Evolutionary conservation across 2,113 vertebrate species (phyloP), one percentile per base, ranked within the genome.

Genomic region (Prolemur simus): DNA sequence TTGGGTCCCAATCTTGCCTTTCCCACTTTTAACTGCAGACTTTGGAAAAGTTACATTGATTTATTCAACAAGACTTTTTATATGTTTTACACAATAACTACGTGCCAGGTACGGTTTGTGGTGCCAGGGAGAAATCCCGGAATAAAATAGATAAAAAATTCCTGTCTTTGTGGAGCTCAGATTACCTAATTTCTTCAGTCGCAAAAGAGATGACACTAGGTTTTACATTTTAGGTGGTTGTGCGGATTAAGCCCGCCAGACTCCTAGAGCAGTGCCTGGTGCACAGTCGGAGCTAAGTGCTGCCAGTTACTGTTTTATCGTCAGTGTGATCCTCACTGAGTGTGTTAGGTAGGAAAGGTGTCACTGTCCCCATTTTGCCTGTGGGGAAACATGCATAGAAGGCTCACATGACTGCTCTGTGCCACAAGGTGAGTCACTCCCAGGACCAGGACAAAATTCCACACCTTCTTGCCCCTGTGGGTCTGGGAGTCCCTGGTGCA

Each of bases 261-360:
- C 63, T 69, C 71, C 66, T 34, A 20, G 73, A 66, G 10, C 1
- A 49, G 52, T 27, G 2, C 20, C 15, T 37, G 68, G 82, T 52
- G 34, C 2, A 5, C 9, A 34, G 52, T 9, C 9, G 17, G 74
- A 9, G 17, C 78, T 63, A 49, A 29, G 10, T 5, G 27, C 85
- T n/a, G 85, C 49, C 68, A 15, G 1, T 8, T 58, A 34, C 9
- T 63, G 39, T 13, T 5, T 15, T 1, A 23, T 9, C 18, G 47
- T 6, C 2, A 10, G 29, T 34, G 29, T 1, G 6, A 29, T 25
- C 32, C 34, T 29, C 27, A 27, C 1, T 2, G 20, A 25, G 5
- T 17, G 2, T 2, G 20, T 3, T 8, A 58, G 64, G 66, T 12
- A 32, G 73, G 82, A 45, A 49, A 34, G 82, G 39, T 2, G 8